A percentile compares a stretch with the other conserved stretches of the same genome.
Evolutionary conservation across 2,888 invertebrate species (phyloP).

Genomic region (Polydrusus tereticollis): DNA sequence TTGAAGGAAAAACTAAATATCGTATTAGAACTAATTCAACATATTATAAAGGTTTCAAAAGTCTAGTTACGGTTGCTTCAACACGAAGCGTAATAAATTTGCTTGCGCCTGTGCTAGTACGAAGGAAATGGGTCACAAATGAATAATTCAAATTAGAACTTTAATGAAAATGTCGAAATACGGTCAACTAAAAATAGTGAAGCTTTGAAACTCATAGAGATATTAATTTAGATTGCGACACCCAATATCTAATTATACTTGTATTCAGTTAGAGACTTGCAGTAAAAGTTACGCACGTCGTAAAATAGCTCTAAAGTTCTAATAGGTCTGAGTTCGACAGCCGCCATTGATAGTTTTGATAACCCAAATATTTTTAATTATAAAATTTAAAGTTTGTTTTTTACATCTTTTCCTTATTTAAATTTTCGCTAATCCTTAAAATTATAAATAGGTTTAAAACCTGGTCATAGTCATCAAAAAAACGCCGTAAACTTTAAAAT

Average conservation of each 20-base stretch:
- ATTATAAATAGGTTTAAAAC: slow-evolving; percentile 4
- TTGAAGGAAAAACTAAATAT: not conserved
- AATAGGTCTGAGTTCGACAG: too few relatives aligned
- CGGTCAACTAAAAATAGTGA: slow-evolving; percentile 27
- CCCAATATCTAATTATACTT: too few relatives aligned
- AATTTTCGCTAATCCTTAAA: not conserved
- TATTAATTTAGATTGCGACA: not conserved
- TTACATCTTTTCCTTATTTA: too few relatives aligned
- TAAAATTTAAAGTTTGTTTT: too few relatives aligned
- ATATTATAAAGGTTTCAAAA: not conserved
- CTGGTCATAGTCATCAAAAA: slow-evolving; percentile 7
- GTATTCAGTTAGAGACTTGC: too few relatives aligned
- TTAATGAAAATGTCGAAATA: slow-evolving; percentile 27
- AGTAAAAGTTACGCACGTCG: too few relatives aligned
- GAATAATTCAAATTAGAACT: not conserved
- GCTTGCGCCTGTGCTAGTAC: not conserved
- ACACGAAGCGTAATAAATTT: slow-evolving; percentile 2
- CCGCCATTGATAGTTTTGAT: too few relatives aligned
- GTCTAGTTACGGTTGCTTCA: not conserved
- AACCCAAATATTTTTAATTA: too few relatives aligned
- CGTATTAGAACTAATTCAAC: not conserved
- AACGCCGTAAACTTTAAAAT: slow-evolving; percentile 1
- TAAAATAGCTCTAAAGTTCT: too few relatives aligned
- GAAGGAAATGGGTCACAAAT: slow-evolving; percentile 24
- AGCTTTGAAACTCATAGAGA: not conserved